phyloP scores from a whole-genome alignment of 2,797 vertebrate species.

The Propithecus perrieri region DNA sequence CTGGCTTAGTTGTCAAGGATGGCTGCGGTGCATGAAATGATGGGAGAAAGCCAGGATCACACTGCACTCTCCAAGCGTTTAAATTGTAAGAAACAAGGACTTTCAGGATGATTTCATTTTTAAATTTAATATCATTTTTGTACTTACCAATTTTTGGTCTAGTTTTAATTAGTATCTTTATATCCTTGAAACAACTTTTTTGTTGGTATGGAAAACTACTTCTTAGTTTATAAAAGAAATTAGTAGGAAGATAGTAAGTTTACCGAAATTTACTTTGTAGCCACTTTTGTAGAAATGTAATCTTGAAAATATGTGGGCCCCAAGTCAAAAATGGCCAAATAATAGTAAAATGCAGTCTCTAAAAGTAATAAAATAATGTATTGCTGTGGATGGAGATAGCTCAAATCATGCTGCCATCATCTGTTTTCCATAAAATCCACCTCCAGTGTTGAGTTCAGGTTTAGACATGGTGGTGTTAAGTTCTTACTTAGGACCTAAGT shows the following conservation, averaged over 20 bases:
- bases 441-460: background rate
- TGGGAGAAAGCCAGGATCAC: background rate
- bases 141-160: background rate
- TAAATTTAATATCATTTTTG: constrained; percentile 36
- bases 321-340: constrained; percentile 4
- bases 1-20: background rate
- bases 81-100: background rate
- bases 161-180: background rate
- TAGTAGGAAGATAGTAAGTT: background rate
- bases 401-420: background rate
- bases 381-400: background rate
- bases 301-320: background rate
- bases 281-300: background rate
- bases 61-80: background rate
- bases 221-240: constrained; percentile 32
- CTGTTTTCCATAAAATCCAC: background rate
- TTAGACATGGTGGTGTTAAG: background rate
- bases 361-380: background rate
- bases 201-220: background rate
- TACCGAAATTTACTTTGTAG: constrained; percentile 27
- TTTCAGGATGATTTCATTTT: background rate
- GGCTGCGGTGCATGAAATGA: background rate
- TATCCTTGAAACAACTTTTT: background rate
- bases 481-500: background rate
- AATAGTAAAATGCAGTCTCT: background rate